These are phyloP conservation scores for Caenorhabditis becei DNA, from an alignment of 2,888 invertebrate species.

Conservation along the genomic window DNA sequence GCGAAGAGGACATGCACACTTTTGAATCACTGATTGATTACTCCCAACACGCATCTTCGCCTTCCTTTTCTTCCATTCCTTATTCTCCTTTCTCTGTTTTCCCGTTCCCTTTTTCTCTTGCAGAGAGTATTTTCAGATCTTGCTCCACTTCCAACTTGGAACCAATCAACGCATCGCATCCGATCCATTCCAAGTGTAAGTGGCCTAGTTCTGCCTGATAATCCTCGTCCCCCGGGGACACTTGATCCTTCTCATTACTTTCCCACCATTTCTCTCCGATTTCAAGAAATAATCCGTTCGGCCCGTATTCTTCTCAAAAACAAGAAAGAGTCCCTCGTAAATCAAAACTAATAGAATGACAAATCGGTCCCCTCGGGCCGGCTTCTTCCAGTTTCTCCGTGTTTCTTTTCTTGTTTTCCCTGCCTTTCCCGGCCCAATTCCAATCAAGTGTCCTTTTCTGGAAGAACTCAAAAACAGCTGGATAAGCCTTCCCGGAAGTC, in stretches of 20 bases:
- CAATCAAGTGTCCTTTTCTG: neutral
- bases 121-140: no score
- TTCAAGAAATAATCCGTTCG: conserved; percentile 3
- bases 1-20: conserved; percentile 12
- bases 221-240: neutral
- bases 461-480: no score
- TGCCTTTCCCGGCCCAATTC: neutral
- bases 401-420: neutral
- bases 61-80: conserved; percentile 13
- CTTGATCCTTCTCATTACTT: conserved; percentile 5
- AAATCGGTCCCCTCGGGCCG: conserved; percentile 41
- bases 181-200: no score
- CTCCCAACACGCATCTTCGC: conserved; percentile 10
- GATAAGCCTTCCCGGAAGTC: no score
- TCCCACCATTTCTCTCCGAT: conserved; percentile 8
- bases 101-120: conserved; percentile 1
- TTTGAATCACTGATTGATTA: conserved; percentile 14
- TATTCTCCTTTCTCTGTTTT: neutral
- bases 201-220: no score
- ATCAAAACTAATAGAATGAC: conserved; percentile 60
- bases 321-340: conserved; percentile 11
- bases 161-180: no score
- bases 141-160: no score
- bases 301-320: conserved; percentile 4
- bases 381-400: neutral